Percentiles rank a stretch among this genome's conserved stretches.
phyloP scores from a whole-genome alignment of 2,113 vertebrate genomes.

The Microcebus tavaratra region DNA sequence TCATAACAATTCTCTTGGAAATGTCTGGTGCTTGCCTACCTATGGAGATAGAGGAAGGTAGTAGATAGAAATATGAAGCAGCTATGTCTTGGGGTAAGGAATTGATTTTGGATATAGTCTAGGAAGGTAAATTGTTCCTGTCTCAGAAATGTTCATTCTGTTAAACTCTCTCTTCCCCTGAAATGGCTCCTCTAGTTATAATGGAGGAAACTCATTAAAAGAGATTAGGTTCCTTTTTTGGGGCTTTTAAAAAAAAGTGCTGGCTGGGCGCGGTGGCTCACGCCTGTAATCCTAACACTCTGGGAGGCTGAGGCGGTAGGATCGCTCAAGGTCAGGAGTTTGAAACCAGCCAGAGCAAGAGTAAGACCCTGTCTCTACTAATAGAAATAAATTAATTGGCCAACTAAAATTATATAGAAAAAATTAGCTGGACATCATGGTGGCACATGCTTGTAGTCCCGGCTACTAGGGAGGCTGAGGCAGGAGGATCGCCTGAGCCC shows the following conservation, averaged over 20 bases:
- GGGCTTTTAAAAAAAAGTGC: background rate
- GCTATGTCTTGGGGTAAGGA: background rate
- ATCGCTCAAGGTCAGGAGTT: too few relatives aligned
- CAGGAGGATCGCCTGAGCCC: too few relatives aligned
- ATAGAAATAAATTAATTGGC: too few relatives aligned
- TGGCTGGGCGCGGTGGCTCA: too few relatives aligned
- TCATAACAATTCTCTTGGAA: background rate
- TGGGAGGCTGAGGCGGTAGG: too few relatives aligned
- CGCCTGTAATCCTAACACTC: too few relatives aligned
- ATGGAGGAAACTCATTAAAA: slow-evolving; percentile 1
- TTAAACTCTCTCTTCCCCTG: background rate
- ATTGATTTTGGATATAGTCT: background rate
- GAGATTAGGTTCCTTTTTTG: background rate
- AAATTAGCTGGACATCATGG: too few relatives aligned
- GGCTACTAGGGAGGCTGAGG: too few relatives aligned
- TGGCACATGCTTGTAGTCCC: too few relatives aligned
- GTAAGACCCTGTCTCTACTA: too few relatives aligned
- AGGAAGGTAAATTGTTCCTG: background rate
- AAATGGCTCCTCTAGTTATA: background rate
- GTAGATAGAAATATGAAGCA: background rate
- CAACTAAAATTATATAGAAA: too few relatives aligned
- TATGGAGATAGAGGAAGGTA: background rate
- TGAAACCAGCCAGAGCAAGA: too few relatives aligned
- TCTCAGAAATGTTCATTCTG: background rate
- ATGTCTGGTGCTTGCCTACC: background rate